Evolutionary conservation across 2,113 vertebrate genomes (phyloP), one percentile per base, ranked within the genome.

Genomic region (Lasiurus cinereus): DNA sequence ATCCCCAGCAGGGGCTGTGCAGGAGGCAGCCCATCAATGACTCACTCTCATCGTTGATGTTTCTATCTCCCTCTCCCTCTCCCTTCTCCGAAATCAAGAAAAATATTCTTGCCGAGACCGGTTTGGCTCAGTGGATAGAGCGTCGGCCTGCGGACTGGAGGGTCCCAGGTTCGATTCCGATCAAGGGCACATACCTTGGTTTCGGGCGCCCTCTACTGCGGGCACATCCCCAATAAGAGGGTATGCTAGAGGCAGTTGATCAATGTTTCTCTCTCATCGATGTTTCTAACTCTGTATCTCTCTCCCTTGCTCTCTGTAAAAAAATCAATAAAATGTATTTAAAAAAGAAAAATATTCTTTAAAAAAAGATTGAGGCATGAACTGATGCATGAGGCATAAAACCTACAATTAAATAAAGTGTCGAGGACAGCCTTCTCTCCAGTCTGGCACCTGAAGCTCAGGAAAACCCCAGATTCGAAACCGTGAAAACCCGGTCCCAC

Each of bases 391-490:
- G n/a, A 70, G 6, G 80, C 11, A 33, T 76, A n/a, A 89, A 74
- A 54, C 27, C 56, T 88, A 46, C 69, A 69, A 27, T 87, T 77
- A 24, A 67, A 67, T 15, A 36, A 4, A 74, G 19, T 27, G 1
- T 87, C 74, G 84, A 80, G 21, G 77, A 46, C 27, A 87, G 64
- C 0, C n/a, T 80, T 88, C 73, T 69, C 50, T 94, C 33, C 72
- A 54, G 39, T 50, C 88, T 87, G 87, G 21, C 56, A 91, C 66
- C 79, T 36, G 54, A 67, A 70, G n/a, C 29, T 77, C 77, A 90
- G 72, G 66, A 82, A 96, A 96, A 88, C n/a, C 67, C 67, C 62
- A 62, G 54, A 84, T 39, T 79, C 33, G 62, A 87, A 90, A 79
- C 52, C 90, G 50, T 70, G 56, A 91, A 94, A 89, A 87, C 14